Conservation (phyloP, 2,888 invertebrate genomes). For the Drosophila greeni region DNA sequence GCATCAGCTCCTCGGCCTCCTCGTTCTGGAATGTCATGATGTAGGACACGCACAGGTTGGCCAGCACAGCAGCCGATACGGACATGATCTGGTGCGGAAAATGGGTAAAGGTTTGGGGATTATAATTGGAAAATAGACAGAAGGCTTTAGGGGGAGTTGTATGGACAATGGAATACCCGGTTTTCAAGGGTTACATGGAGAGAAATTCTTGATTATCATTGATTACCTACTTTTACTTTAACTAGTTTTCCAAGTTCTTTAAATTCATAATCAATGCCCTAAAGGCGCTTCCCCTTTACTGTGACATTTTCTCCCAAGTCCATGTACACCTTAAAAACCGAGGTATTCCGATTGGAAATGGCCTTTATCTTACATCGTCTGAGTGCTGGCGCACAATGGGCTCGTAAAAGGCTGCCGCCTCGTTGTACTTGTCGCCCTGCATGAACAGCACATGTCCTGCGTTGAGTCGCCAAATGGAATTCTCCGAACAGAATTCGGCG, state of each 20-base stretch:
- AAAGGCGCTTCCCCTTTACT: background rate
- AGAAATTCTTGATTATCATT: background rate
- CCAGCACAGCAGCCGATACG: conserved; percentile 97
- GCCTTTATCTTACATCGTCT: conserved; percentile 83
- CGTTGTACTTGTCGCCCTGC: conserved; percentile 99
- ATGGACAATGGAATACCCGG: conserved; percentile 1
- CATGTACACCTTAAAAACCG: background rate
- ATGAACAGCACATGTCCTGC: conserved; percentile 99
- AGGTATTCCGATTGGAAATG: conserved; percentile 11
- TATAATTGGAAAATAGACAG: conserved; percentile 1
- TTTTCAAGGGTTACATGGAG: background rate
- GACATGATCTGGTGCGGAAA: conserved; percentile 85
- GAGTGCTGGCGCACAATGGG: conserved; percentile 97
- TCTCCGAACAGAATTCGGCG: conserved; percentile 98
- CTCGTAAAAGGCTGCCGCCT: conserved; percentile 98
- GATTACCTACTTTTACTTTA: background rate
- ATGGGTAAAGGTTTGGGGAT: background rate
- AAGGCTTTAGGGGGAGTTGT: too few relatives aligned
- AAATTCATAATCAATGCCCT: background rate
- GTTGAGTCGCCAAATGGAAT: conserved; percentile 97
- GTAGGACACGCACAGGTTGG: conserved; percentile 98
- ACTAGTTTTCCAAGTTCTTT: background rate
- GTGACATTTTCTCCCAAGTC: background rate
- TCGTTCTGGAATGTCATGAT: conserved; percentile 99
- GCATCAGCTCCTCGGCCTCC: conserved; percentile 98